Percentiles rank a stretch among this genome's conserved stretches.
phyloP scores from a whole-genome alignment of 2,888 invertebrate genomes.

The Ophion obscuratus region DNA sequence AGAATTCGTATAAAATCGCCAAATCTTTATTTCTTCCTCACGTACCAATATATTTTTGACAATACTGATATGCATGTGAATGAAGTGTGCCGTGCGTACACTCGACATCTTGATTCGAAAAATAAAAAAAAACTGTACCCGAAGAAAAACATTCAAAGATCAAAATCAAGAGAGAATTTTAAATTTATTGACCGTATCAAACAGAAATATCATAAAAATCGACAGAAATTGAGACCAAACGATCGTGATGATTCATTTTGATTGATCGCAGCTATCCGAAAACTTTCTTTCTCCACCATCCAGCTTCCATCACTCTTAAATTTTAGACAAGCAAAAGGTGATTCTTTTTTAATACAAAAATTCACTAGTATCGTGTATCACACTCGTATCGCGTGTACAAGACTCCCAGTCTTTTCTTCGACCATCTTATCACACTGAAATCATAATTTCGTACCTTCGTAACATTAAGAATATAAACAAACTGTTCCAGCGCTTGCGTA shows the following conservation, averaged over 20 bases:
- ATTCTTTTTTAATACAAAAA: constrained; percentile 31
- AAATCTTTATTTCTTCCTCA: background rate
- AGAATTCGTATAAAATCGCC: background rate
- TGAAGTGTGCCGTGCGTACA: constrained; percentile 8
- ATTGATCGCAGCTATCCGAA: constrained; percentile 16
- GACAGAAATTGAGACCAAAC: constrained; percentile 31
- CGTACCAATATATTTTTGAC: constrained; percentile 10
- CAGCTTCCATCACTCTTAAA: constrained; percentile 1
- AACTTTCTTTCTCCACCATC: constrained; percentile 2
- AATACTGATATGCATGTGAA: background rate
- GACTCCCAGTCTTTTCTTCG: constrained; percentile 21
- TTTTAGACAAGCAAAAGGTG: constrained; percentile 27
- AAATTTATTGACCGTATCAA: constrained; percentile 52
- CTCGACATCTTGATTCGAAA: background rate
- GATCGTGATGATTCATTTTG: constrained; percentile 33
- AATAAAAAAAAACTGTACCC: background rate
- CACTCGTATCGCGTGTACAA: constrained; percentile 49
- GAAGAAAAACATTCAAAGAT: background rate
- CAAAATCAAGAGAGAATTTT: constrained; percentile 14
- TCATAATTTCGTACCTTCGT: constrained; percentile 13
- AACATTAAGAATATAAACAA: constrained; percentile 26
- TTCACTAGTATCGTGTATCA: constrained; percentile 50
- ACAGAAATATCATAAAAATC: constrained; percentile 53
- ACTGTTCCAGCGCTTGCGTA: constrained; percentile 29
- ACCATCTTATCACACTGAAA: constrained; percentile 8